Evolutionary conservation across 2,888 invertebrate genomes (phyloP).

Genomic region (Autographa pulchrina): DNA sequence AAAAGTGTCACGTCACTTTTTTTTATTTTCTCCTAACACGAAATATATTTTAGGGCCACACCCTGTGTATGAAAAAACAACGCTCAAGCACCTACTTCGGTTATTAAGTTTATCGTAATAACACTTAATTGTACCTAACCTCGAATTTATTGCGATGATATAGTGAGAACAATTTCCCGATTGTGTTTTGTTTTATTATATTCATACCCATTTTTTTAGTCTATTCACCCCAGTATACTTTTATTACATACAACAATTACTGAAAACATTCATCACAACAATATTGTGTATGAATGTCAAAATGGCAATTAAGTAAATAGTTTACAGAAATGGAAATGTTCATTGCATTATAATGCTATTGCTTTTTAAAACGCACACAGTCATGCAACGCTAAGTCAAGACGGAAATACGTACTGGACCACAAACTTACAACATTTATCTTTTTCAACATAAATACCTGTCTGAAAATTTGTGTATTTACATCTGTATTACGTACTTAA

Average conservation of each 20-base stretch:
- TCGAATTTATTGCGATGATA: conserved; percentile 29
- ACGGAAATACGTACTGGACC: neutral
- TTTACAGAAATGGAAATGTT: neutral
- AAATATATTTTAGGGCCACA: conserved; percentile 61
- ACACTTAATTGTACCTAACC: conserved; percentile 31
- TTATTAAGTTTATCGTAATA: conserved; percentile 33
- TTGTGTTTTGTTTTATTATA: conserved; percentile 20
- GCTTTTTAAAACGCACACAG: neutral
- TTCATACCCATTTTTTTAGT: neutral
- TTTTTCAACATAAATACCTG: neutral
- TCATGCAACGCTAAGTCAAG: neutral
- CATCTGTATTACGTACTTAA: neutral
- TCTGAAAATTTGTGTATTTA: neutral
- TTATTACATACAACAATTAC: neutral
- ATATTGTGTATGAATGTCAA: neutral
- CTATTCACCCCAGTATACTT: neutral
- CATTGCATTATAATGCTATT: neutral
- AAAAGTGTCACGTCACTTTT: conserved; percentile 75
- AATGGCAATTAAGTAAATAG: neutral
- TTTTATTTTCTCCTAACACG: conserved; percentile 68
- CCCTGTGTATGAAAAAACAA: conserved; percentile 28
- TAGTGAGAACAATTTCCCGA: conserved; percentile 33
- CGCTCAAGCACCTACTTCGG: conserved; percentile 30
- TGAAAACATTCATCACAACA: neutral
- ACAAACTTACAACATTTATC: neutral